These are phyloP conservation scores for Anseranas semipalmata DNA, from an alignment of 2,113 vertebrate genomes.

Conservation along the genomic window DNA sequence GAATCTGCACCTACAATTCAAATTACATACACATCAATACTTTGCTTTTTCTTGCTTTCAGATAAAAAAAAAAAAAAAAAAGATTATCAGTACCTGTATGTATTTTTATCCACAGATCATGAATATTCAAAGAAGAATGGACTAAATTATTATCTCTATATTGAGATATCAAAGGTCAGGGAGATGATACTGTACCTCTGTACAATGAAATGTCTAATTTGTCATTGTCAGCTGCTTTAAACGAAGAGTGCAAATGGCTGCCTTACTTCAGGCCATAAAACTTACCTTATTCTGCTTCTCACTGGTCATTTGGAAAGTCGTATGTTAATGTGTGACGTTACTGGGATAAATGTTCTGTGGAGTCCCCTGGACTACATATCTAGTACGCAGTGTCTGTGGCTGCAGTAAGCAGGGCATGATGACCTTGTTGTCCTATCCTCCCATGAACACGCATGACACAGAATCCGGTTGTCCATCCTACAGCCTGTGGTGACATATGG, in stretches of 20 bases:
- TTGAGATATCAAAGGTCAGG: background rate
- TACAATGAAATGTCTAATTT: background rate
- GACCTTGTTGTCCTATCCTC: background rate
- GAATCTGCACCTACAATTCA: background rate
- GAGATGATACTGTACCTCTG: background rate
- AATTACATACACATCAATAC: background rate
- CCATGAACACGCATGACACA: background rate
- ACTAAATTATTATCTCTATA: background rate
- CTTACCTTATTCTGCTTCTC: background rate
- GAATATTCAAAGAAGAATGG: background rate
- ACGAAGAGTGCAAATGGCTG: background rate
- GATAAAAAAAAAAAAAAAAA: background rate
- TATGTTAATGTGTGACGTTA: background rate
- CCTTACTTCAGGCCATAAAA: background rate
- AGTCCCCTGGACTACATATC: background rate
- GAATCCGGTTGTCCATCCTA: background rate
- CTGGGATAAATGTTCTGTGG: background rate
- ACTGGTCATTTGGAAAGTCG: background rate
- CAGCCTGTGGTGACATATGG: background rate
- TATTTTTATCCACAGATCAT: background rate
- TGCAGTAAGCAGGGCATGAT: background rate
- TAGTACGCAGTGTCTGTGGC: background rate
- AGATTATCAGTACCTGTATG: background rate
- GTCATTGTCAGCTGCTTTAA: background rate
- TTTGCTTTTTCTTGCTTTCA: background rate